Percentiles rank a stretch among this genome's conserved stretches.
Conservation (phyloP, 2,113 vertebrate genomes). For the Zosterops japonicus region DNA sequence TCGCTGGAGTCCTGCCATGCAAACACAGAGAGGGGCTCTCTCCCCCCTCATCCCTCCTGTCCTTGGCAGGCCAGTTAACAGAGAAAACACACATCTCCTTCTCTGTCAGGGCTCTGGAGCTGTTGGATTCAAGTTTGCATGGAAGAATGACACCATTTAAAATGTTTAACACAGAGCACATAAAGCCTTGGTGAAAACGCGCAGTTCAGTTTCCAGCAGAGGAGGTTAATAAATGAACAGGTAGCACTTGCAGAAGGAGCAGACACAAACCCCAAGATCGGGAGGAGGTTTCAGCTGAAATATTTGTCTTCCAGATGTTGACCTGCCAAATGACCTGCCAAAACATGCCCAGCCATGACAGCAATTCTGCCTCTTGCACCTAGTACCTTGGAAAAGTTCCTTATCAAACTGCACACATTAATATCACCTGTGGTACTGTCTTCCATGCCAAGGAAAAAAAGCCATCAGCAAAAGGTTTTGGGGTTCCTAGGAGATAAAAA, state of each 20-base stretch:
- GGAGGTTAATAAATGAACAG: constrained; percentile 6
- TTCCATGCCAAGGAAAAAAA: background rate
- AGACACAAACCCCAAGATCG: background rate
- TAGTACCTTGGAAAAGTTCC: background rate
- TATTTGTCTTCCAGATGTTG: constrained; percentile 17
- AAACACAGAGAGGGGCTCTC: background rate
- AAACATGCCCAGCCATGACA: background rate
- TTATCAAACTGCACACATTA: background rate
- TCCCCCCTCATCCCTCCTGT: background rate
- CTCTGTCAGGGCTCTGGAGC: background rate
- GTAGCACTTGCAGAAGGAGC: background rate
- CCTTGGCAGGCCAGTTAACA: background rate
- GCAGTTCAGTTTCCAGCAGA: background rate
- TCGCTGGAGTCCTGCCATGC: background rate
- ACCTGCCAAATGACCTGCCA: background rate
- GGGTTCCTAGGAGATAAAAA: background rate
- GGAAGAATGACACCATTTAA: constrained; percentile 15
- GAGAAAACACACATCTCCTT: constrained; percentile 33
- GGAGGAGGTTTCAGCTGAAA: background rate
- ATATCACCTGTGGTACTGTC: background rate
- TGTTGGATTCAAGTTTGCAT: background rate
- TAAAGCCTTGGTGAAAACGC: background rate
- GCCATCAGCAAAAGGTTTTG: background rate
- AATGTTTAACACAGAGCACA: background rate
- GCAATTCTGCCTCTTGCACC: background rate